A percentile compares a stretch with the other conserved stretches of the same genome.
phyloP scores from a whole-genome alignment of 2,888 invertebrate genomes.

The Diploptera punctata region DNA sequence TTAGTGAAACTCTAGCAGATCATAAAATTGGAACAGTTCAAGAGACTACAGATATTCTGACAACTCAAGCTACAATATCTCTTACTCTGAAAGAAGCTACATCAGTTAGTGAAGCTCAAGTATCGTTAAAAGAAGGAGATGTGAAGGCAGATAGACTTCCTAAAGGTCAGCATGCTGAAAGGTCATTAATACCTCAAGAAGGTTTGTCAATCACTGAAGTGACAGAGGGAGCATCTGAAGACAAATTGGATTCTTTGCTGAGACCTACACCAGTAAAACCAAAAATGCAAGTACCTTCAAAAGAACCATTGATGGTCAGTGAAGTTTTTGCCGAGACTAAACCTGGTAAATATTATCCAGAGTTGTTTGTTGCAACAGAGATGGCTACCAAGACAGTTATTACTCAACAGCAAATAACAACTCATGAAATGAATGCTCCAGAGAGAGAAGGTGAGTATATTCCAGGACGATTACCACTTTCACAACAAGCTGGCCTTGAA shows the following conservation, averaged over 20 bases:
- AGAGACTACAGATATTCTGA: constrained; percentile 27
- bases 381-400: constrained; percentile 69
- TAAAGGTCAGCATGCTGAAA: constrained; percentile 61
- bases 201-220: constrained; percentile 71
- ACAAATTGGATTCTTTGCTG: constrained; percentile 57
- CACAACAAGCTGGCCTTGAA: constrained; percentile 65
- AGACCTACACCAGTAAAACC: constrained; percentile 62
- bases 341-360: constrained; percentile 79
- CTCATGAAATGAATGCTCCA: constrained; percentile 68
- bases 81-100: constrained; percentile 70
- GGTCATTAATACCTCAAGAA: constrained; percentile 65
- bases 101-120: constrained; percentile 66
- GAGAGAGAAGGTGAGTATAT: constrained; percentile 72
- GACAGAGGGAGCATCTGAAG: constrained; percentile 66
- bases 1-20: constrained; percentile 56
- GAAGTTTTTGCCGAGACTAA: constrained; percentile 74
- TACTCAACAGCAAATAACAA: constrained; percentile 67
- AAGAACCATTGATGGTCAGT: constrained; percentile 69
- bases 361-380: constrained; percentile 81
- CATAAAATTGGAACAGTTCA: constrained; percentile 48
- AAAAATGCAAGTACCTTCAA: constrained; percentile 66
- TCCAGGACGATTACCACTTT: constrained; percentile 64
- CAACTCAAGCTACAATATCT: constrained; percentile 63
- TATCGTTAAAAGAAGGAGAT: constrained; percentile 66
- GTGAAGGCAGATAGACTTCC: constrained; percentile 58